phyloP scores from a whole-genome alignment of 2,888 invertebrate genomes.

The Acanthosepion lycidas region DNA sequence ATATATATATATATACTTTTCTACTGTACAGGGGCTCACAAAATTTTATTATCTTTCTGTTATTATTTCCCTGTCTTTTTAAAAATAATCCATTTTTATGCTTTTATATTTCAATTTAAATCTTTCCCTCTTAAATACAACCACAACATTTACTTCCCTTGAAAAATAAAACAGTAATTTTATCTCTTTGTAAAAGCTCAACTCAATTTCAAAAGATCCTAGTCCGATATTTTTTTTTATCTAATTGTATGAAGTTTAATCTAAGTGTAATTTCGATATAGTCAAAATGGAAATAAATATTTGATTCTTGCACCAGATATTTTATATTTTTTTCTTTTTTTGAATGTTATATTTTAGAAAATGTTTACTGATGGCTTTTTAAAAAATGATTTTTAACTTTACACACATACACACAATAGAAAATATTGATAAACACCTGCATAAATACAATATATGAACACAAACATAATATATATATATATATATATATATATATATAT shows the following conservation, averaged over 20 bases:
- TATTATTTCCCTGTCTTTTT: not conserved
- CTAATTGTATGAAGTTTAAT: not conserved
- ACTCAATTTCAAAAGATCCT: not conserved
- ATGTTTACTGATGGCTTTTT: no score
- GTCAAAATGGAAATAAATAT: not conserved
- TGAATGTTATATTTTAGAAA: not conserved
- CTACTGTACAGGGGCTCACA: conserved; percentile 22
- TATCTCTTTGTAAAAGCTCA: not conserved
- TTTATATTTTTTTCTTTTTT: not conserved
- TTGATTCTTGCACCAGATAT: conserved; percentile 1
- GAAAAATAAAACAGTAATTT: not conserved
- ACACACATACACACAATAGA: no score
- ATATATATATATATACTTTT: not conserved
- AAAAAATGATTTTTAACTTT: no score
- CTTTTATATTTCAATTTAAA: not conserved
- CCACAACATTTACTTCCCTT: not conserved
- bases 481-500: no score
- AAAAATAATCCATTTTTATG: not conserved
- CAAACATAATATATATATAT: no score
- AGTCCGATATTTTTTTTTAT: not conserved
- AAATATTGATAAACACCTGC: no score
- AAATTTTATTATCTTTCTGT: conserved; percentile 3
- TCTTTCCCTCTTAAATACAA: not conserved
- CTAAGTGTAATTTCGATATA: not conserved
- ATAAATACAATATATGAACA: no score